Conservation (phyloP, 2,113 vertebrate species). For the Vanacampus margaritifer region DNA sequence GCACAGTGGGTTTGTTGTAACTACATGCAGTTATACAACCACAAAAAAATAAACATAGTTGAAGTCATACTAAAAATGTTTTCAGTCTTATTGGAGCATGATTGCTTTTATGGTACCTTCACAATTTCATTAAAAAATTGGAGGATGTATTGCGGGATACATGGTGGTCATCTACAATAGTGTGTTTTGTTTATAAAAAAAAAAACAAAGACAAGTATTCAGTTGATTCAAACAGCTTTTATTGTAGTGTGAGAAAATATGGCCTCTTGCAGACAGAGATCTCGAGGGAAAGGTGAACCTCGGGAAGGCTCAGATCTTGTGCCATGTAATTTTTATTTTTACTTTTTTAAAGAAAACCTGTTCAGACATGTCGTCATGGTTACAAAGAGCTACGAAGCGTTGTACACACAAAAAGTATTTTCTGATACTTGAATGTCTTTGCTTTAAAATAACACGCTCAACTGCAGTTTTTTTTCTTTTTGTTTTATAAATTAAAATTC, state of each 20-base stretch:
- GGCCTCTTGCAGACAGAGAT: constrained; percentile 28
- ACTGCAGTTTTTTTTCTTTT: constrained; percentile 46
- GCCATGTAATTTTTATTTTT: constrained; percentile 23
- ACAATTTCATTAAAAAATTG: no score
- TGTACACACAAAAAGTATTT: constrained; percentile 53
- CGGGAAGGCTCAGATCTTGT: constrained; percentile 34
- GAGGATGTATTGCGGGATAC: no score
- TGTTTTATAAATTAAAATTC: constrained; percentile 72
- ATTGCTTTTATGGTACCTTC: neutral
- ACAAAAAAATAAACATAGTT: neutral
- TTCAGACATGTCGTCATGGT: constrained; percentile 57
- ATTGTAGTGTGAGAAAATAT: constrained; percentile 72
- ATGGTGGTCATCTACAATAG: no score
- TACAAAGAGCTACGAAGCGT: constrained; percentile 66
- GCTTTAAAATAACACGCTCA: constrained; percentile 72
- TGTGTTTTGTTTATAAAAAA: neutral
- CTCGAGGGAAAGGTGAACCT: constrained; percentile 25
- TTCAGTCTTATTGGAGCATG: neutral
- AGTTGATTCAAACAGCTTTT: constrained; percentile 67
- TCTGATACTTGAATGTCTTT: constrained; percentile 53
- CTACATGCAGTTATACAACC: neutral
- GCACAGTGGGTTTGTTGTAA: neutral
- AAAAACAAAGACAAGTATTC: neutral
- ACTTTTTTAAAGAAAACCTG: constrained; percentile 33
- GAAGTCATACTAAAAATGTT: neutral